Evolutionary conservation across 2,888 invertebrate genomes (phyloP), one percentile per base, ranked within the genome.

Genomic region (Emesis furor): DNA sequence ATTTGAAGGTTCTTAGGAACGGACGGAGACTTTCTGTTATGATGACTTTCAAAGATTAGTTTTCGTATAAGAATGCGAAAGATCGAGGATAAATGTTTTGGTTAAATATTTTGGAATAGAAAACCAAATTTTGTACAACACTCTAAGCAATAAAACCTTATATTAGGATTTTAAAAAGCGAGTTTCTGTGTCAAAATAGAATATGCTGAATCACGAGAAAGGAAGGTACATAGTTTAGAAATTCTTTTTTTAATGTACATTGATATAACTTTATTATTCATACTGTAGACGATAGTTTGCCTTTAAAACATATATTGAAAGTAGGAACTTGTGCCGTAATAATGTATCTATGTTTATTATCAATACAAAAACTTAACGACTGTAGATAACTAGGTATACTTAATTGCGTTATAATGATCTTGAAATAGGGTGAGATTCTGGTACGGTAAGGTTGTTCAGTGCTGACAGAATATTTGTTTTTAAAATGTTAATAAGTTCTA

Each of bases 1-100:
- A 24, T 39, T 17, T 51, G 69, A 69, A 42, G 67, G 74, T 84
- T 84, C 81, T 81, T 86, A 86, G 79, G 82, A 88, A 87, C 90
- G 90, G 90, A 90, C 90, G 89, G 90, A 90, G 88, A 90, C 87
- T 87, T 88, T 85, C 84, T 85, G 85, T 83, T 85, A 76, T 17
- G 62, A 69, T 68, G 51, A 76, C 37, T 17, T 55, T 55, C 30
- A 35, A 35, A 69, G 51, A 76, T 51, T 35, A 24, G 32, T 73
- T 51, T 73, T 65, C 65, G 32, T 55, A 69, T 68, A 39, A 76
- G 55, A 69, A 39, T 69, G 69, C 69, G 59, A 35, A 73, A 39
- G 51, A 32, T 69, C 35, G 30, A 55, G 68, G 55, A 55, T 37
- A 68, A 67, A 76, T 69, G 69, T 76, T 68, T 76, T 69, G 76